Evolutionary conservation across 2,888 invertebrate species (phyloP), one percentile per base, ranked within the genome.

Genomic region (Drosophila fungiperda): DNA sequence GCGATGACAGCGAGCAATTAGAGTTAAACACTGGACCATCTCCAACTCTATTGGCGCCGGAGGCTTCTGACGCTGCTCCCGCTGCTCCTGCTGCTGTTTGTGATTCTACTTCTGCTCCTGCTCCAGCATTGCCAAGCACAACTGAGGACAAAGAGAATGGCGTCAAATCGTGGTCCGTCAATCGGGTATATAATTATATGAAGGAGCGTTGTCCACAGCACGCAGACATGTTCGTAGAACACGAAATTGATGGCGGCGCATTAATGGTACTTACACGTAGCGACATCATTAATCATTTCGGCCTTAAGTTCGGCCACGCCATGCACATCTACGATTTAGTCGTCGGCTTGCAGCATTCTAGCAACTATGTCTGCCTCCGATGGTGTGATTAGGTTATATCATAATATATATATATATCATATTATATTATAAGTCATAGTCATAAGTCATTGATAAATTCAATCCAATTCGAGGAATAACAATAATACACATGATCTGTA

Each of bases 241-340:
- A 98, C 94, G 98, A 98, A 92, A 98, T 99, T 75, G 99, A 99
- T 94, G 99, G 99, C 0, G 95, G 96, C 87, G 97, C 98, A 0
- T 93, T 99, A 63, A 94, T 98, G 71, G 94, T 99, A 86, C 95
- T 99, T 92, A 96, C 96, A 85, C 94, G 98, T 77, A 95, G 95
- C 45, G 98, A 98, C 91, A 97, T 99, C 32, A 94, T 98, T 4
- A 95, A 95, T 69, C 96, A 97, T 40, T 94, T 99, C 72, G 96
- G 96, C 48, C 94, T 99, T 26, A 96, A 97, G 74, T 94, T 99
- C 17, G 98, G 98, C 0, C 98, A 98, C 52, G 98, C 98, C 6
- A 94, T 98, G 53, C 97, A 97, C 87, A 95, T 98, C 48, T 97
- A 97, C 89, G 95, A 96, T 61, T 95, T 97, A 66, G 96, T 98